These are phyloP conservation scores for Sicus ferrugineus DNA, from an alignment of 2,888 invertebrate genomes.

Conservation along the genomic window DNA sequence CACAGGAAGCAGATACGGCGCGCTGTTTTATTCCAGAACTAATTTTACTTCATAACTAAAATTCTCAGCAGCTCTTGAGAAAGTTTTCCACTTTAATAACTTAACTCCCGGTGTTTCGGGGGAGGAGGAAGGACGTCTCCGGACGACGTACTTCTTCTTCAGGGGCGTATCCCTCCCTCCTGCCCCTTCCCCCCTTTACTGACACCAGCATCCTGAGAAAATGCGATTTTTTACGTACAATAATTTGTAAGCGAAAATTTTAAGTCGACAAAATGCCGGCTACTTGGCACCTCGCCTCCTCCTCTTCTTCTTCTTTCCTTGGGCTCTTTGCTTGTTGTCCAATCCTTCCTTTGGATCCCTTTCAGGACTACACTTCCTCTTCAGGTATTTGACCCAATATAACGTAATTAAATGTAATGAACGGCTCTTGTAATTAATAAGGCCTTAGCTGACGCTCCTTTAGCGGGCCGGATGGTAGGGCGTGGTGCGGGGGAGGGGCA, in stretches of 20 bases:
- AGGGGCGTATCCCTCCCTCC: background rate
- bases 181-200: background rate
- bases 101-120: background rate
- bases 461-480: background rate
- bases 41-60: background rate
- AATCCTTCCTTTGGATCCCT: background rate
- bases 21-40: too few relatives aligned
- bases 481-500: background rate
- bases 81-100: background rate
- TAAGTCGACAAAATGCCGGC: too few relatives aligned
- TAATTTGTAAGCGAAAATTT: too few relatives aligned
- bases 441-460: constrained; percentile 40
- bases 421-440: constrained; percentile 55
- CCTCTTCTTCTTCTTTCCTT: background rate
- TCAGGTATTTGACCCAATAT: constrained; percentile 38
- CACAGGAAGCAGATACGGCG: too few relatives aligned
- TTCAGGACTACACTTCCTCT: background rate
- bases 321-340: background rate
- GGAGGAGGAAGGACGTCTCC: too few relatives aligned
- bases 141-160: too few relatives aligned
- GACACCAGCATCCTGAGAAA: too few relatives aligned
- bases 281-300: background rate
- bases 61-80: background rate
- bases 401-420: constrained; percentile 56
- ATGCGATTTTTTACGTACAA: too few relatives aligned